phyloP scores from a whole-genome alignment of 1,140 invertebrate species.

The Trichonephila inaurata region DNA sequence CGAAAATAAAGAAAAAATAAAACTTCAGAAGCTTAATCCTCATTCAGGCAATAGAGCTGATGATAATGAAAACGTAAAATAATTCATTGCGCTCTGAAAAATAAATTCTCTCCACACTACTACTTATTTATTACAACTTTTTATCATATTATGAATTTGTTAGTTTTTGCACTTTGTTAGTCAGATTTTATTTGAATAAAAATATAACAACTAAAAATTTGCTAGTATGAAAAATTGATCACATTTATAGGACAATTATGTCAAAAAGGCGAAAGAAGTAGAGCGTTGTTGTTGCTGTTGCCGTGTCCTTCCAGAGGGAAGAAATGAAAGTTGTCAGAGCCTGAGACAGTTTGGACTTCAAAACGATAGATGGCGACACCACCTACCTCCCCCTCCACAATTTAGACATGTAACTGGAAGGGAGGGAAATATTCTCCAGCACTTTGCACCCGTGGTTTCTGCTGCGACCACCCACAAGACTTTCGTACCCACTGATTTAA shows the following conservation, averaged over 20 bases:
- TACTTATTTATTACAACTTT: neutral
- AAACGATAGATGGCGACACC: too few relatives aligned
- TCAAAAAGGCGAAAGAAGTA: neutral
- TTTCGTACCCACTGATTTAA: too few relatives aligned
- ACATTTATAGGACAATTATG: too few relatives aligned
- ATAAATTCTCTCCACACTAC: neutral
- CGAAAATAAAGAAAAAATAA: slow-evolving; percentile 16
- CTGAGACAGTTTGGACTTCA: too few relatives aligned
- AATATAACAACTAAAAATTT: neutral
- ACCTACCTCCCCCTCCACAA: too few relatives aligned
- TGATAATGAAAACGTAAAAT: slow-evolving; percentile 34
- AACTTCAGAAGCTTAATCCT: slow-evolving; percentile 19
- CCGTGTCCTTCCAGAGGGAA: too few relatives aligned
- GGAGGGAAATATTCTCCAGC: too few relatives aligned
- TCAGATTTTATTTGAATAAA: neutral
- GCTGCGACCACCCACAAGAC: too few relatives aligned
- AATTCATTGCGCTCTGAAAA: neutral
- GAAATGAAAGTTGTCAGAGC: too few relatives aligned
- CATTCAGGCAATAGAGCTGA: slow-evolving; percentile 46
- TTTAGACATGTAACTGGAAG: too few relatives aligned
- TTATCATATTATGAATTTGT: neutral
- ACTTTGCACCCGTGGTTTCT: too few relatives aligned
- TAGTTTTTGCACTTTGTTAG: neutral
- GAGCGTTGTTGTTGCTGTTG: neutral
- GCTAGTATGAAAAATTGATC: too few relatives aligned